Base-by-base conservation (phyloP, 2,888 invertebrate genomes). In the Agrochola circellaris region DNA sequence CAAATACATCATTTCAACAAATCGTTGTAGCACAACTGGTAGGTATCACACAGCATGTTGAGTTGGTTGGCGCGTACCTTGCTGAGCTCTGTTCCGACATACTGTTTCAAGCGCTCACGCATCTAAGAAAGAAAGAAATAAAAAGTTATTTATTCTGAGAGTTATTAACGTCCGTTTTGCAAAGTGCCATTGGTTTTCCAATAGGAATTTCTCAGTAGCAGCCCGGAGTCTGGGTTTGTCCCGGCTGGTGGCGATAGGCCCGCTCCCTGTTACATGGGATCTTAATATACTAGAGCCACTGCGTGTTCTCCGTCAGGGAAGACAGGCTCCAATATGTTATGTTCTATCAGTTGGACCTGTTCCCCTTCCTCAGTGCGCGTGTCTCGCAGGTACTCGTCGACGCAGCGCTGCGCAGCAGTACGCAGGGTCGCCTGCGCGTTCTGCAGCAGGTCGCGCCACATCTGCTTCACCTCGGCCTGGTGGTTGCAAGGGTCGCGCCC, bases 11-110 rank as follows among this genome's bases (percentile, higher is more conserved):
- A 71, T 72, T 62, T 69, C 9, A 90, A 58, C 3, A 92, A 81
- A 0, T 92, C 92, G 45, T 89, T 83, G 74, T 86, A 93, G 79
- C 93, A 93, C 42, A 93, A 81, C 70, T 91, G 90, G 76, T 89
- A 91, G 23, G 69, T 75, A 23, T 91, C 91, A 65, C 93, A 93
- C 23, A 93, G 88, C 70, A 90, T 68, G 67, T 82, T 68, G 13
- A 92, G 88, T 51, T 92, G 92, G 6, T 72, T 77, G 17, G 81
- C 17, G 51, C 85, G 82, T n/a, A 90, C 79, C 68, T 85, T 85
- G 20, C 51, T 60, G 51, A 93, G 72, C 77, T 91, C 89, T 5
- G 61, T 65, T 8, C 45, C 67, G 34, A 93, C 80, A 61, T 89
- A 85, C 58, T 82, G 78, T 0, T 68, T 73, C 30, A 92, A 78